These are phyloP conservation scores for Myopa testacea DNA, from an alignment of 2,888 invertebrate genomes.

Conservation along the genomic window DNA sequence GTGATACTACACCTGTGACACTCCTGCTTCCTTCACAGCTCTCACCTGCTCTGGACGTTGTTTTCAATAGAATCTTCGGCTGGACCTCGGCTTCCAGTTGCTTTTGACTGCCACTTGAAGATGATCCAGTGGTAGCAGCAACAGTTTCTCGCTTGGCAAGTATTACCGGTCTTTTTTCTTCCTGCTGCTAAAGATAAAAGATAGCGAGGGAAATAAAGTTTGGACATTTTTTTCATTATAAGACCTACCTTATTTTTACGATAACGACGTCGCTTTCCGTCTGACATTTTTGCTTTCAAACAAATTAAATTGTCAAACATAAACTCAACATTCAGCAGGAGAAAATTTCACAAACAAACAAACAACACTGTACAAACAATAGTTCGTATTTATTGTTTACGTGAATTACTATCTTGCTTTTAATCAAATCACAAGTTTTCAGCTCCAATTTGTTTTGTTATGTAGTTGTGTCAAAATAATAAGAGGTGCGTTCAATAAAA, in stretches of 20 bases:
- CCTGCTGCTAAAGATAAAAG: conserved; percentile 41
- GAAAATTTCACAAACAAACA: too few relatives aligned
- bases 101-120: conserved; percentile 14
- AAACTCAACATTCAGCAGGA: too few relatives aligned
- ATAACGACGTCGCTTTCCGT: conserved; percentile 58
- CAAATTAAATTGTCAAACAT: too few relatives aligned
- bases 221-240: not conserved
- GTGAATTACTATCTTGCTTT: conserved; percentile 10
- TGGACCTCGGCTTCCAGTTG: conserved; percentile 52
- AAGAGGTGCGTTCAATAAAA: conserved; percentile 24
- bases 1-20: conserved; percentile 23
- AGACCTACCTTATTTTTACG: conserved; percentile 56
- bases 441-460: conserved; percentile 40
- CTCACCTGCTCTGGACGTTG: conserved; percentile 47
- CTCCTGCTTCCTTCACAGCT: not conserved
- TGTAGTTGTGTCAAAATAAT: conserved; percentile 31
- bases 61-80: conserved; percentile 65
- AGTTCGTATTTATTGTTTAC: too few relatives aligned
- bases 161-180: conserved; percentile 57
- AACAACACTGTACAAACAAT: too few relatives aligned
- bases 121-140: not conserved
- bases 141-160: conserved; percentile 57
- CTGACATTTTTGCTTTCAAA: conserved; percentile 53
- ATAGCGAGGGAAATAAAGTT: not conserved
- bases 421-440: conserved; percentile 37